Conservation (phyloP, 2,797 vertebrate genomes). For the Sebastes dallii region DNA sequence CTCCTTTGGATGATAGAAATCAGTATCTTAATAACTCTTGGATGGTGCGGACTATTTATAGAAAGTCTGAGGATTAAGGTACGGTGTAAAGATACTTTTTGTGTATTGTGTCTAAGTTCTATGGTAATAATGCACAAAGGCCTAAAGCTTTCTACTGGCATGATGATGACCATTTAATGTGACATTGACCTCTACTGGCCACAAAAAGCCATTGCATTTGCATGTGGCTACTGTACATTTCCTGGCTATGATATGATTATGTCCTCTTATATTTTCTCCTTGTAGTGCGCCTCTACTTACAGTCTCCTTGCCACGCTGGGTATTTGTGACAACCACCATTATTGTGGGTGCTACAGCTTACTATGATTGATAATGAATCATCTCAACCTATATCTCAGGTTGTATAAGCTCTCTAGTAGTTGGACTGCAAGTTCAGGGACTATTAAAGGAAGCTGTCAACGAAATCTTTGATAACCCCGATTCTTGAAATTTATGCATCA, state of each 20-base stretch:
- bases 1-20: background rate
- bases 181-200: conserved; percentile 72
- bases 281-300: background rate
- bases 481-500: background rate
- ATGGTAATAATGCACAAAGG: background rate
- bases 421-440: background rate
- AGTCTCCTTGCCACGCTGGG: background rate
- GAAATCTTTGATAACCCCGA: background rate
- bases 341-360: background rate
- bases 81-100: background rate
- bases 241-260: background rate
- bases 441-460: conserved; percentile 1
- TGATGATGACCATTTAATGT: conserved; percentile 12
- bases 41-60: background rate
- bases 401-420: background rate
- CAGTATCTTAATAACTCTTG: background rate
- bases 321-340: background rate
- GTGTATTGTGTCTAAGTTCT: background rate
- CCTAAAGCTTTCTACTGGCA: background rate
- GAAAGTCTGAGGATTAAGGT: background rate
- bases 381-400: background rate
- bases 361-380: background rate
- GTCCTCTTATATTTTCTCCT: background rate
- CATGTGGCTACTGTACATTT: background rate
- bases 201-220: conserved; percentile 36